Conservation (phyloP, 1,140 invertebrate genomes). For the Tribolium castaneum region DNA sequence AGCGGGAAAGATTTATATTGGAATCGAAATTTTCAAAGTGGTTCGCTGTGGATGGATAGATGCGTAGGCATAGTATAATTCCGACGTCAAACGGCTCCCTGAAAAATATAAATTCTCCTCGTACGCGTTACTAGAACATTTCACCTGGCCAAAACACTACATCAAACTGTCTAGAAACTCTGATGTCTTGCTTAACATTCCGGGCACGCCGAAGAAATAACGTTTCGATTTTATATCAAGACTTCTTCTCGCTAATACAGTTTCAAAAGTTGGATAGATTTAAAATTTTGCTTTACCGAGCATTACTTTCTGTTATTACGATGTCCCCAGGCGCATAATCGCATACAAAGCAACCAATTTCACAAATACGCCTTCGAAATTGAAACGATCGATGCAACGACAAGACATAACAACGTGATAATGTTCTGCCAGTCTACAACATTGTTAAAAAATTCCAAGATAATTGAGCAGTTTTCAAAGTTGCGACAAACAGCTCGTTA, state of each 20-base stretch:
- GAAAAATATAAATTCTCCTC: slow-evolving; percentile 50
- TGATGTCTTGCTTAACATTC: slow-evolving; percentile 53
- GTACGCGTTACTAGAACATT: slow-evolving; percentile 42
- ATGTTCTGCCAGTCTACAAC: slow-evolving; percentile 13
- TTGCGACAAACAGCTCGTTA: slow-evolving; percentile 29
- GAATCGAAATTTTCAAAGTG: slow-evolving; percentile 16
- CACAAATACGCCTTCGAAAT: slow-evolving; percentile 6
- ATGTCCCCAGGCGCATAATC: slow-evolving; percentile 10
- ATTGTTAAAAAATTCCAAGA: slow-evolving; percentile 28
- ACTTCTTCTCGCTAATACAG: slow-evolving; percentile 25
- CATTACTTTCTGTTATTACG: slow-evolving; percentile 22
- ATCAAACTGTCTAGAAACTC: slow-evolving; percentile 52
- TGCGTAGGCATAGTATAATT: slow-evolving; percentile 45
- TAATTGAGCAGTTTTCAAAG: slow-evolving; percentile 17
- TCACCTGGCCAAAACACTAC: slow-evolving; percentile 50
- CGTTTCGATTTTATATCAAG: slow-evolving; percentile 49
- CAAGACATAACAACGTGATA: slow-evolving; percentile 17
- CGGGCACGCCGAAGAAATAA: slow-evolving; percentile 46
- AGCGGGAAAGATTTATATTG: not conserved
- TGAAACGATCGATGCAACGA: slow-evolving; percentile 16
- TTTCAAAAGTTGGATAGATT: slow-evolving; percentile 31
- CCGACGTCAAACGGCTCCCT: slow-evolving; percentile 43
- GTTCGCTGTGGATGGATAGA: slow-evolving; percentile 39
- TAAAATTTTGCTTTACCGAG: slow-evolving; percentile 29
- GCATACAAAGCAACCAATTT: slow-evolving; percentile 34